Evolutionary conservation across 2,797 vertebrate genomes (phyloP).

Genomic region (Gymnoscopelus braueri): DNA sequence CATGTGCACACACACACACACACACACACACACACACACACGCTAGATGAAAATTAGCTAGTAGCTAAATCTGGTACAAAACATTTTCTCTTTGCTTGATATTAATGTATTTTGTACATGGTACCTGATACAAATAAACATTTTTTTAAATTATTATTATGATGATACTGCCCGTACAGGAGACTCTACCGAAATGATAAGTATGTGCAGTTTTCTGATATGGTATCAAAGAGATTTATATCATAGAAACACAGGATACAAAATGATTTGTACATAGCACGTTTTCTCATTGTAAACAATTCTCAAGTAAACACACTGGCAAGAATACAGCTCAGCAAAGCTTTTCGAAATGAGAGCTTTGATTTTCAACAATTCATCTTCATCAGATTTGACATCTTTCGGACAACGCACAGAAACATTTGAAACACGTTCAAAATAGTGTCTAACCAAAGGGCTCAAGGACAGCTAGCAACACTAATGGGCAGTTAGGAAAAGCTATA

Average conservation of each 20-base stretch:
- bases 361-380: conserved; percentile 6
- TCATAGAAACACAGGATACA: conserved; percentile 62
- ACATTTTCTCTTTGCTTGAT: too few relatives aligned
- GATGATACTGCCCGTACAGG: not conserved
- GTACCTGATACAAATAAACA: conserved; percentile 23
- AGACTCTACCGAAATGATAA: not conserved
- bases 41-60: too few relatives aligned
- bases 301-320: conserved; percentile 46
- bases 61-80: too few relatives aligned
- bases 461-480: conserved; percentile 41
- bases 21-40: too few relatives aligned
- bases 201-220: conserved; percentile 21
- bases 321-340: conserved; percentile 15
- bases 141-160: conserved; percentile 2
- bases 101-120: too few relatives aligned
- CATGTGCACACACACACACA: too few relatives aligned
- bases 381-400: conserved; percentile 10
- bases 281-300: conserved; percentile 71
- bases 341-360: conserved; percentile 7
- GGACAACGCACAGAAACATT: conserved; percentile 12
- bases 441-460: conserved; percentile 38
- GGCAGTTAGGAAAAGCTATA: conserved; percentile 33
- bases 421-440: conserved; percentile 21
- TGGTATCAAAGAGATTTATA: conserved; percentile 63
- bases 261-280: conserved; percentile 61